Evolutionary conservation across 2,113 vertebrate species (phyloP), one percentile per base, ranked within the genome.

Genomic region (Holacanthus passer): DNA sequence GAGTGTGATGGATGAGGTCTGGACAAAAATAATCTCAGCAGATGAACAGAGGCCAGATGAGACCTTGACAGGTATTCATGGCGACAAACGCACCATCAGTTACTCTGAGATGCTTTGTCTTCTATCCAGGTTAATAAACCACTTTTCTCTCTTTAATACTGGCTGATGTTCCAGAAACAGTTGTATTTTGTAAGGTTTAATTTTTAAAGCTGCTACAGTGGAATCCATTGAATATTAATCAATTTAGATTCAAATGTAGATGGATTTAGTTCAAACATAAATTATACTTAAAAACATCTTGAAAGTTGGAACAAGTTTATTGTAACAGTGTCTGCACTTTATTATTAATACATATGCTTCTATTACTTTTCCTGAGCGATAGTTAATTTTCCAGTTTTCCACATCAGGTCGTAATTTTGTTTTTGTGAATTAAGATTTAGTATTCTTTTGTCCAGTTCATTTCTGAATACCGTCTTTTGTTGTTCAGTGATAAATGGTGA

Each of bases 1-100:
- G 68, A 79, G 79, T 20, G 58, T 86, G 89, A 92, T 50, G 12
- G 69, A 91, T 88, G 77, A 37, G 41, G 12, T 77, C 73, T 8
- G 60, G 69, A 73, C 71, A 31, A 73, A 90, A 89, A 76, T 89
- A 71, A 85, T 82, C 37, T 79, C 48, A 53, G 83, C 71, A 79
- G 64, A 81, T 56, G 53, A 64, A 60, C 63, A 48, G 9, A 10
- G n/a, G 52, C 73, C 82, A 72, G 63, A 84, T 50, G 55, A 76
- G 64, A 73, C 65, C 62, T 63, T 80, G 59, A 77, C 63, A 75
- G 35, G 24, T 63, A 50, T 71, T 65, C 22, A 56, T 53, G 29
- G 47, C 3, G 4, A 73, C 35, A 4, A 27, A 41, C 20, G 7
- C 48, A 35, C 9, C 66, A 24, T n/a, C 16, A 68, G 65, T 45